These are phyloP conservation scores for Steinernema carpocapsae DNA, from an alignment of 2,888 invertebrate species.

Conservation along the genomic window DNA sequence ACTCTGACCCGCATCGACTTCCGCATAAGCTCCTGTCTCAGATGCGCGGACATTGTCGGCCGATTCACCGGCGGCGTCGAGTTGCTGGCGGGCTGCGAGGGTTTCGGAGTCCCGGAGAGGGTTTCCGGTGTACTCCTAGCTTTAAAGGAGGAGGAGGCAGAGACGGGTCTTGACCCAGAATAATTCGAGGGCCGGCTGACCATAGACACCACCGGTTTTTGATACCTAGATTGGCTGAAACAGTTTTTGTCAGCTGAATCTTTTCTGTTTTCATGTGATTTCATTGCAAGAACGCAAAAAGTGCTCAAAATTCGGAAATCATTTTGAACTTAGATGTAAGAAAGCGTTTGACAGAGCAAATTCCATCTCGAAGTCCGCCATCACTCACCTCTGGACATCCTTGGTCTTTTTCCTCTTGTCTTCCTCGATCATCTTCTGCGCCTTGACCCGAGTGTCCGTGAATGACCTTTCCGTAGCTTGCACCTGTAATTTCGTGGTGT, in stretches of 20 bases:
- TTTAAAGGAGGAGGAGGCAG: neutral
- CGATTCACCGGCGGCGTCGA: neutral
- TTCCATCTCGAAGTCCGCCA: too few relatives aligned
- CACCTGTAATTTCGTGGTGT: conserved; percentile 18
- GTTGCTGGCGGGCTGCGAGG: neutral
- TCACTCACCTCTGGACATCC: conserved; percentile 17
- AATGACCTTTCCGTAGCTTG: conserved; percentile 22
- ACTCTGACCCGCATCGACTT: conserved; percentile 49
- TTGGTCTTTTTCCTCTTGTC: conserved; percentile 27
- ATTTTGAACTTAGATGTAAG: too few relatives aligned
- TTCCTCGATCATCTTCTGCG: conserved; percentile 12
- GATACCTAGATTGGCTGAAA: conserved; percentile 8
- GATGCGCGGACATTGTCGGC: conserved; percentile 6
- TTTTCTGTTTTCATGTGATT: neutral
- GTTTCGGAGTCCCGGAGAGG: neutral
- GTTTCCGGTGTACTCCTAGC: neutral
- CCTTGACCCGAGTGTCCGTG: conserved; percentile 16
- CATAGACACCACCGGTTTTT: neutral
- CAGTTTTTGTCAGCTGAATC: neutral
- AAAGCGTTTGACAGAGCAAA: too few relatives aligned
- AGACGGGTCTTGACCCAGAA: neutral
- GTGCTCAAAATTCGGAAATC: too few relatives aligned
- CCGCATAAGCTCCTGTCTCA: conserved; percentile 47
- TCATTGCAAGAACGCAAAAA: too few relatives aligned
- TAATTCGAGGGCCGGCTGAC: too few relatives aligned